phyloP scores from a whole-genome alignment of 2,888 invertebrate genomes.

The Rhagium mordax region DNA sequence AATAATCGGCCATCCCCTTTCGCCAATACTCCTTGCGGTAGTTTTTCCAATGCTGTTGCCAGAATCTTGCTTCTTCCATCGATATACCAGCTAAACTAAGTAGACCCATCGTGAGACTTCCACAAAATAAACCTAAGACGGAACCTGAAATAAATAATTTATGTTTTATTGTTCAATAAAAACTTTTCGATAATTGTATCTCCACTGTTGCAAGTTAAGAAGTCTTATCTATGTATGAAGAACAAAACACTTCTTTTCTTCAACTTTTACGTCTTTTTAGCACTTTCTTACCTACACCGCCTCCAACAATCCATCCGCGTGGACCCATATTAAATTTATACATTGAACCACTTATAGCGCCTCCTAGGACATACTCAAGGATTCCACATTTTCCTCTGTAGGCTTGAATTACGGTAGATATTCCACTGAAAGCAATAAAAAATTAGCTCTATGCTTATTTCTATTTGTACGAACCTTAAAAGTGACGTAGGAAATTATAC shows the following conservation, averaged over 20 bases:
- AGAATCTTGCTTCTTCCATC: constrained; percentile 78
- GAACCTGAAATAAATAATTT: constrained; percentile 71
- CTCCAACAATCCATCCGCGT: constrained; percentile 79
- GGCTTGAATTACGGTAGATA: constrained; percentile 76
- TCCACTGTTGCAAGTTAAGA: too few species aligned
- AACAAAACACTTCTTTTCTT: too few species aligned
- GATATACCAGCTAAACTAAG: constrained; percentile 75
- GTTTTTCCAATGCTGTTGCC: constrained; percentile 72
- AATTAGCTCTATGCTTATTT: neutral
- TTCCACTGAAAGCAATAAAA: constrained; percentile 71
- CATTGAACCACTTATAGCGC: constrained; percentile 76
- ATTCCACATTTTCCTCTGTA: constrained; percentile 80
- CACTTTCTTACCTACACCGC: constrained; percentile 73
- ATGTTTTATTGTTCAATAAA: too few species aligned
- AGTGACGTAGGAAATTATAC: constrained; percentile 53
- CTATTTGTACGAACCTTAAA: neutral
- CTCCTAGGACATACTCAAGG: constrained; percentile 79
- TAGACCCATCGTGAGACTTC: constrained; percentile 72
- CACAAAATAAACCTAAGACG: constrained; percentile 76
- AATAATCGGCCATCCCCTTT: constrained; percentile 59
- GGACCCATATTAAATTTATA: constrained; percentile 81
- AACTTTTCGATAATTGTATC: too few species aligned
- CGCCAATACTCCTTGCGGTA: constrained; percentile 65
- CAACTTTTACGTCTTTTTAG: neutral
- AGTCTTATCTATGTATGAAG: too few species aligned